These are phyloP conservation scores for Rhabdomys pumilio DNA, from an alignment of 2,797 vertebrate species.

Conservation along the genomic window DNA sequence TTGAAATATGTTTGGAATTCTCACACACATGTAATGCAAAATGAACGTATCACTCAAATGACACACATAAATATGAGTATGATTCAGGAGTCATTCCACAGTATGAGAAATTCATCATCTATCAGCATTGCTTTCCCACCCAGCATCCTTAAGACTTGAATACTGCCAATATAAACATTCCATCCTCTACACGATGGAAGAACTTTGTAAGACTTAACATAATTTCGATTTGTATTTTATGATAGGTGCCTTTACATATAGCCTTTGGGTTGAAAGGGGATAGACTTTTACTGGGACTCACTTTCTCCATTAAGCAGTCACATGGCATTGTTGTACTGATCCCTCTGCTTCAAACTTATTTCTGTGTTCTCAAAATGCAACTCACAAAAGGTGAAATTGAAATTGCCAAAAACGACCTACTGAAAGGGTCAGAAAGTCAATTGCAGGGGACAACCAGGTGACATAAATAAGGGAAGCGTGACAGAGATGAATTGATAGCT, in stretches of 20 bases:
- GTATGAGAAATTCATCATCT: constrained; percentile 29
- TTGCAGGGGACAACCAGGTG: not conserved
- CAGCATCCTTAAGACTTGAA: not conserved
- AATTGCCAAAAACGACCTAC: not conserved
- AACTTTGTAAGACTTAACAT: not conserved
- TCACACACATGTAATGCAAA: constrained; percentile 74
- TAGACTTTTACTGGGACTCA: not conserved
- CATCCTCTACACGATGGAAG: not conserved
- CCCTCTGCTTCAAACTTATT: not conserved
- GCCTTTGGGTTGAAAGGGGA: not conserved
- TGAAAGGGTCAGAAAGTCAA: not conserved
- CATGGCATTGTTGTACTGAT: not conserved
- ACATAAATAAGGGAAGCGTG: not conserved
- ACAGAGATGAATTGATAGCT: not conserved
- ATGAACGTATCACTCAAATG: constrained; percentile 72
- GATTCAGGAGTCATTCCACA: constrained; percentile 46
- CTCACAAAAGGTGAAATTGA: not conserved
- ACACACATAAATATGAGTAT: constrained; percentile 57
- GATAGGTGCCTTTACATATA: not conserved
- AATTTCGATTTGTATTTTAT: not conserved
- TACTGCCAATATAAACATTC: not conserved
- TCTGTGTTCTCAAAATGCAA: constrained; percentile 51
- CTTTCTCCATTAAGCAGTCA: constrained; percentile 19
- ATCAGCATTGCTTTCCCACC: not conserved
- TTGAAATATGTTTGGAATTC: constrained; percentile 80